Evolutionary conservation across 2,888 invertebrate genomes (phyloP).

Genomic region (Oscheius myriophilus): DNA sequence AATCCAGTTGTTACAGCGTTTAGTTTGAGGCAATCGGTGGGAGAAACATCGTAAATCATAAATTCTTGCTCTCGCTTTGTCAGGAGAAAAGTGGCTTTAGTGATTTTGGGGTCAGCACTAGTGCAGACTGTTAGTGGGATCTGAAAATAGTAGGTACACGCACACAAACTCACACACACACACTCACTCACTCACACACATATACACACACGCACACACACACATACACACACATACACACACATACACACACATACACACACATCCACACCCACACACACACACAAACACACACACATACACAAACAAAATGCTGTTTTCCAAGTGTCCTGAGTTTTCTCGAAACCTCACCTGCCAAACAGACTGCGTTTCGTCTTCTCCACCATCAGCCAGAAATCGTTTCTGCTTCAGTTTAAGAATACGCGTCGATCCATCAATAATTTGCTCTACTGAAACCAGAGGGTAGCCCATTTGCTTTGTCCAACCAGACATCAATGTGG

Average conservation of each 20-base stretch:
- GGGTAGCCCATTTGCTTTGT: slow-evolving; percentile 95
- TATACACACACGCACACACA: too few species aligned
- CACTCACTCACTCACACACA: too few species aligned
- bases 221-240: too few species aligned
- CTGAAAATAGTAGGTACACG: too few species aligned
- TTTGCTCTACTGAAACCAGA: slow-evolving; percentile 77
- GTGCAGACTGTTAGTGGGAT: slow-evolving; percentile 87
- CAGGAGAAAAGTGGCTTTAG: slow-evolving; percentile 77
- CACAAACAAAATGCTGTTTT: too few species aligned
- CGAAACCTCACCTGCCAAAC: slow-evolving; percentile 79
- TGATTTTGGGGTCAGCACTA: slow-evolving; percentile 78
- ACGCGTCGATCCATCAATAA: slow-evolving; percentile 71
- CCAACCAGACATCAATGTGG: slow-evolving; percentile 93
- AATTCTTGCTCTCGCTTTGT: slow-evolving; percentile 79
- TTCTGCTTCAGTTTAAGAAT: slow-evolving; percentile 82
- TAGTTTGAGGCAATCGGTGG: slow-evolving; percentile 84
- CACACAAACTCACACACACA: too few species aligned
- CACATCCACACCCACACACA: too few species aligned
- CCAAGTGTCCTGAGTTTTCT: neutral
- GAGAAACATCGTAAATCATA: slow-evolving; percentile 79
- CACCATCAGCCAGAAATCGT: slow-evolving; percentile 85
- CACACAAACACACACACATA: too few species aligned
- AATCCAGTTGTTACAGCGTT: slow-evolving; percentile 83
- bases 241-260: too few species aligned
- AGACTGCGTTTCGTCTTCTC: slow-evolving; percentile 75